Evolutionary conservation across 1,140 invertebrate genomes (phyloP), one percentile per base, ranked within the genome.

Genomic region (Anagrus nilaparvatae): DNA sequence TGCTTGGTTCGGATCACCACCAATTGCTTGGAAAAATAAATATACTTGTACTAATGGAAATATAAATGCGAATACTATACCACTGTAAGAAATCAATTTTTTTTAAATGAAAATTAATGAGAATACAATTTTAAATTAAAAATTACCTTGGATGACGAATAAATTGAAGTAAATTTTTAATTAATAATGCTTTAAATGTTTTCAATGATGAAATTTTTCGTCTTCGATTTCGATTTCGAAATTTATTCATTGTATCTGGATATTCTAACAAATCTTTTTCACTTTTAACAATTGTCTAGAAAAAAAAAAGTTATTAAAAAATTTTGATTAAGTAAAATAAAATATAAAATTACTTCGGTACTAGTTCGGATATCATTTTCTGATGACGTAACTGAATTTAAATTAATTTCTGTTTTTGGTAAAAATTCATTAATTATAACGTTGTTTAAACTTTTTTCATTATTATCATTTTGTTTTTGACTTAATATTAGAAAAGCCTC

Each of bases 41-140:
- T 78, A 64, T n/a, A 84, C 70, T 72, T 92, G 78, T 7, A 91
- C 58, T 3, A 87, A 67, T 2, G 91, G 90, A 47, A 94, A 78
- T 19, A 87, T 48, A 18, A 91, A 69, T 38, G 88, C 78, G 58
- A 93, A 94, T 40, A 82, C 55, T 8, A 89, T 63, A 5, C 82
- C 77, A 3, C 85, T 88, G 61, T 34, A 71, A 70, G 1, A 16
- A n/a, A 34, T 4, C 32, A 19, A 29, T 6, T 17, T 12, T 14
- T 30, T 23, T 30, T 23, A n/a, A n/a, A n/a, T n/a, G n/a, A n/a
- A n/a, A n/a, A n/a, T n/a, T n/a, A n/a, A n/a, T n/a, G n/a, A n/a
- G n/a, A n/a, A n/a, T n/a, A n/a, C n/a, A n/a, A n/a, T n/a, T n/a
- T n/a, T n/a, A n/a, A n/a, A n/a, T n/a, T 35, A 19, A 25, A 40